A percentile compares a stretch with the other conserved stretches of the same genome.
Evolutionary conservation across 2,797 vertebrate species (phyloP).

Genomic region (Sitta carolinensis): DNA sequence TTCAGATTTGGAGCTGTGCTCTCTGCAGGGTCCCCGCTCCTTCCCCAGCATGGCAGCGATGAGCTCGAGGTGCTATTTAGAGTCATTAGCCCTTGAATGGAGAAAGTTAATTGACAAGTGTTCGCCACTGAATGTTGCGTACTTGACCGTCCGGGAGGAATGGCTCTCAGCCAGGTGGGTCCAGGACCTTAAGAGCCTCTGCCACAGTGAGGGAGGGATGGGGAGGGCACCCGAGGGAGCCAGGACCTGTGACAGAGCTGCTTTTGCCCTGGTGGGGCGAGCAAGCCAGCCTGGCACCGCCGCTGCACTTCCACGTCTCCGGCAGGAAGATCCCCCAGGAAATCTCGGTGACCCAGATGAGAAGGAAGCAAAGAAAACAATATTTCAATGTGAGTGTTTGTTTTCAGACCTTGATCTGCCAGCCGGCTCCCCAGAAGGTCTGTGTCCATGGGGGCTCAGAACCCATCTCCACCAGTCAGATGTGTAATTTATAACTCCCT

Average conservation of each 20-base stretch:
- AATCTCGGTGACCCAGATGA: background rate
- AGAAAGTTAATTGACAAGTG: slow-evolving; percentile 1
- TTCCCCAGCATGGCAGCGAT: fast-evolving
- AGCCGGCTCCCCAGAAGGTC: background rate
- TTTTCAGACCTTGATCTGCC: background rate
- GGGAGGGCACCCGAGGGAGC: background rate
- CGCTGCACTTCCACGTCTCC: background rate
- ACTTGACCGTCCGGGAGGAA: background rate
- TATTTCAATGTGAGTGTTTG: background rate
- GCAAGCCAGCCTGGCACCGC: background rate
- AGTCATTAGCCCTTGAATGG: slow-evolving; percentile 9
- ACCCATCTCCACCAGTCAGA: background rate
- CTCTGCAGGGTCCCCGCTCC: background rate
- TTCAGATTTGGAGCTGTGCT: background rate
- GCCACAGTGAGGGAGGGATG: background rate
- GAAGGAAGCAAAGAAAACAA: background rate
- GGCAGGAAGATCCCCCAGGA: background rate
- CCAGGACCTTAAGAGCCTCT: background rate
- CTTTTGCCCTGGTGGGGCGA: fast-evolving
- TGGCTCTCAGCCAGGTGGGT: background rate
- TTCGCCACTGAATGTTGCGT: background rate
- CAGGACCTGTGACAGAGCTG: fast-evolving
- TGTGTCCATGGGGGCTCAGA: background rate
- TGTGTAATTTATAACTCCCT: background rate
- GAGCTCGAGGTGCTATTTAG: background rate